Conservation (phyloP, 30 jellyfish, hydroid and myxozoan genomes). For the Sanderia malayensis region DNA sequence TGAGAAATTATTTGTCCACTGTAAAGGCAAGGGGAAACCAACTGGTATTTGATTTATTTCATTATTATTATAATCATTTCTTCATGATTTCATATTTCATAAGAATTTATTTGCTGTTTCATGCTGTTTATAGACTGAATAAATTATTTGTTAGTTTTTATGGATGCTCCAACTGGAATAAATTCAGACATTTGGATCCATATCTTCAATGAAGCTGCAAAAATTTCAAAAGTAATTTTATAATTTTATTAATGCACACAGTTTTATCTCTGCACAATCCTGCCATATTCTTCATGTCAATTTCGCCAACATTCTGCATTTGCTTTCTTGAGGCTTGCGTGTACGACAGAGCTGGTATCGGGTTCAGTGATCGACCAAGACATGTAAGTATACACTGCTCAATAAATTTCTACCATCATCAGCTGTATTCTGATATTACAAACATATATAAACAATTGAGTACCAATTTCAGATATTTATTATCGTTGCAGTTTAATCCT, state of each 20-base stretch:
- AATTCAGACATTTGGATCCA: conserved; percentile 84
- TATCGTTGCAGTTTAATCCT: no score
- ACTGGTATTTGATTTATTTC: conserved; percentile 49
- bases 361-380: conserved; percentile 71
- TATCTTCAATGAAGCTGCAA: conserved; percentile 50
- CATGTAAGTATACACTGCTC: conserved; percentile 49
- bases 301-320: background rate
- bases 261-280: no score
- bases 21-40: conserved; percentile 84
- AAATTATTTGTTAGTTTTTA: conserved; percentile 27
- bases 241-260: no score
- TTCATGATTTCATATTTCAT: background rate
- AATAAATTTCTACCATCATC: no score
- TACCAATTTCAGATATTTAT: no score
- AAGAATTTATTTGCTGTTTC: background rate
- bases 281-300: no score
- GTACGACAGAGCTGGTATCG: conserved; percentile 89
- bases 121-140: background rate
- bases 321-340: conserved; percentile 62
- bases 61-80: background rate
- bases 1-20: conserved; percentile 65
- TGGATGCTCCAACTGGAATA: conserved; percentile 88
- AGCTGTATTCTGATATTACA: no score
- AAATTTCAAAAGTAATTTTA: conserved; percentile 71
- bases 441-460: no score